A percentile compares a stretch with the other conserved stretches of the same genome.
Conservation (phyloP, 2,888 invertebrate species). For the Pammene aurita region DNA sequence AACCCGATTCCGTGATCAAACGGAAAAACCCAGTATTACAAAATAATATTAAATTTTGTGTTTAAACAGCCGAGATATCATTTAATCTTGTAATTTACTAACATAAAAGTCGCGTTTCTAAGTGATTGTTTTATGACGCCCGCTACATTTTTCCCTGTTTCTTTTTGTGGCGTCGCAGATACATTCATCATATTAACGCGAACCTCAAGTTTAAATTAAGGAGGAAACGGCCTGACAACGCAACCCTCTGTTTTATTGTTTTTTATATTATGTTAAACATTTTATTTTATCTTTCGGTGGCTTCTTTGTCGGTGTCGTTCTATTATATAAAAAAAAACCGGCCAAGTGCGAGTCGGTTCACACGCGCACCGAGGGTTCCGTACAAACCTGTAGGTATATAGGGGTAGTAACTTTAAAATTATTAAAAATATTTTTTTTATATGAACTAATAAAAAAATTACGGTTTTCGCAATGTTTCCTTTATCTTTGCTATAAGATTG, state of each 20-base stretch:
- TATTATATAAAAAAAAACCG: no score
- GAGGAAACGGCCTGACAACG: slow-evolving; percentile 2
- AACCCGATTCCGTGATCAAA: no score
- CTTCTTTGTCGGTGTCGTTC: not conserved
- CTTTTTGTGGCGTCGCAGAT: slow-evolving; percentile 26
- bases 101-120: slow-evolving; percentile 14
- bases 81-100: not conserved
- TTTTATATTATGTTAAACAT: slow-evolving; percentile 16
- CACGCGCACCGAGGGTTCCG: no score
- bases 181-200: slow-evolving; percentile 22
- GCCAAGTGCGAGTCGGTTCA: no score
- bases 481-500: no score
- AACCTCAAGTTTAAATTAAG: slow-evolving; percentile 13
- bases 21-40: no score
- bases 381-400: no score
- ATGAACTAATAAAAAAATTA: no score
- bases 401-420: no score
- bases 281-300: not conserved
- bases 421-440: no score
- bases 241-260: slow-evolving; percentile 9
- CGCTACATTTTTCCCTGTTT: slow-evolving; percentile 1
- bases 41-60: no score
- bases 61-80: not conserved
- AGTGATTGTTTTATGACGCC: slow-evolving; percentile 21
- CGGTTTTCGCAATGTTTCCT: no score